These are phyloP conservation scores for Neoaliturus tenellus DNA, from an alignment of 2,888 invertebrate genomes.

Conservation along the genomic window DNA sequence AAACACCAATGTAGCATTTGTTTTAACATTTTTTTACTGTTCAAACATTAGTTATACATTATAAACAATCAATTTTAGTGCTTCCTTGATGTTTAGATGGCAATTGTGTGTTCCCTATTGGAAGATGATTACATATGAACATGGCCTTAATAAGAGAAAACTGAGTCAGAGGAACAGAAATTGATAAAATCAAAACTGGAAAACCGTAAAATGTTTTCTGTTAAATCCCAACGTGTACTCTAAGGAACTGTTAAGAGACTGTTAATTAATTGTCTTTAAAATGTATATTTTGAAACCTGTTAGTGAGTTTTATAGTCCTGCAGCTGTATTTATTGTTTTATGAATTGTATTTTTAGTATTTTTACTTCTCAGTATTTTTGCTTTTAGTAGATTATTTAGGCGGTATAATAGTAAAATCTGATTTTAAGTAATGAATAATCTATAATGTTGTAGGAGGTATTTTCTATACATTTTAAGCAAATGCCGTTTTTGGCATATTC, in stretches of 20 bases:
- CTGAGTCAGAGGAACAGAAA: conserved; percentile 5
- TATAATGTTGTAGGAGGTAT: background rate
- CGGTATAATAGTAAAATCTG: background rate
- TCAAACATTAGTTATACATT: no score
- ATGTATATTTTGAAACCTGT: conserved; percentile 29
- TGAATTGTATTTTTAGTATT: background rate
- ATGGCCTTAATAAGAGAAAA: background rate
- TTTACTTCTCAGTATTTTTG: conserved; percentile 25
- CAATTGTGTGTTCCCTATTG: background rate
- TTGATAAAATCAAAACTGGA: background rate
- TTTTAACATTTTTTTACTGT: no score
- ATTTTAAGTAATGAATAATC: background rate
- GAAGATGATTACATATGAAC: background rate
- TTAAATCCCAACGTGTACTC: background rate
- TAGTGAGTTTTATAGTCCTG: conserved; percentile 22
- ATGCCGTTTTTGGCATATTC: no score
- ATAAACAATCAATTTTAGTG: conserved; percentile 22
- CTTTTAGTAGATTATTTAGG: conserved; percentile 32
- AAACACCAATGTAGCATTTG: no score
- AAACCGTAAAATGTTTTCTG: background rate
- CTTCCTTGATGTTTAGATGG: conserved; percentile 15
- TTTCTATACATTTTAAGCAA: background rate
- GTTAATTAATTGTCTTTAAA: conserved; percentile 4
- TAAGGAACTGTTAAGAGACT: conserved; percentile 16
- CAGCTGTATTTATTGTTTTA: conserved; percentile 11